Conservation (phyloP, 2,888 invertebrate genomes). For the Hyles lineata region DNA sequence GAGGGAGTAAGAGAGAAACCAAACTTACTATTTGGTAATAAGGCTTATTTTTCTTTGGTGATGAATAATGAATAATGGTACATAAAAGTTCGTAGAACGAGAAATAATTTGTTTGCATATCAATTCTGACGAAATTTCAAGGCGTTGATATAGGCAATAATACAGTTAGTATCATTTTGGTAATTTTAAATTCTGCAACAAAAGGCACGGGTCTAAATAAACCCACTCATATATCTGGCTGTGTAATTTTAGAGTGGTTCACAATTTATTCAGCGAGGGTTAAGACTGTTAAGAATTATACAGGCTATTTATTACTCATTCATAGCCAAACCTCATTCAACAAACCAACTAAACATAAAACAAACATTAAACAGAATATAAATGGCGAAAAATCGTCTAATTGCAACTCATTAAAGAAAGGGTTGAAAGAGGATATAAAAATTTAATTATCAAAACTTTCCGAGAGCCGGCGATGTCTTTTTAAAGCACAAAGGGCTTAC, state of each 20-base stretch:
- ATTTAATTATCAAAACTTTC: constrained; percentile 73
- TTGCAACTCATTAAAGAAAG: constrained; percentile 53
- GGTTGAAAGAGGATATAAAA: constrained; percentile 60
- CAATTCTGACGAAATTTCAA: background rate
- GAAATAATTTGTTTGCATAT: background rate
- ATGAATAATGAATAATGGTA: background rate
- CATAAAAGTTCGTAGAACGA: background rate
- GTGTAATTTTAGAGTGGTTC: too few relatives aligned
- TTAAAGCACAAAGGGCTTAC: constrained; percentile 68
- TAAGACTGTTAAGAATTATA: too few relatives aligned
- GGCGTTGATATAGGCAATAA: background rate
- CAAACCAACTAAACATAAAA: constrained; percentile 11
- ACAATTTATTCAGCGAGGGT: too few relatives aligned
- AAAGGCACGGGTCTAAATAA: too few relatives aligned
- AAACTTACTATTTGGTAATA: background rate
- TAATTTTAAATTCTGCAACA: too few relatives aligned
- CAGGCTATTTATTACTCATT: background rate
- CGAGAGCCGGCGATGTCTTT: constrained; percentile 47
- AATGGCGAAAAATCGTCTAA: constrained; percentile 45
- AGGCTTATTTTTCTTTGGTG: background rate
- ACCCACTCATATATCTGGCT: too few relatives aligned
- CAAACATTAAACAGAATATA: constrained; percentile 37
- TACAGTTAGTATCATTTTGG: too few relatives aligned
- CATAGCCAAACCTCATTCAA: constrained; percentile 20
- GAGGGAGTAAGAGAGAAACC: background rate